A percentile compares a stretch with the other conserved stretches of the same genome.
These are phyloP conservation scores for Pyrgilauda ruficollis DNA, from an alignment of 2,113 vertebrate genomes.

Conservation along the genomic window DNA sequence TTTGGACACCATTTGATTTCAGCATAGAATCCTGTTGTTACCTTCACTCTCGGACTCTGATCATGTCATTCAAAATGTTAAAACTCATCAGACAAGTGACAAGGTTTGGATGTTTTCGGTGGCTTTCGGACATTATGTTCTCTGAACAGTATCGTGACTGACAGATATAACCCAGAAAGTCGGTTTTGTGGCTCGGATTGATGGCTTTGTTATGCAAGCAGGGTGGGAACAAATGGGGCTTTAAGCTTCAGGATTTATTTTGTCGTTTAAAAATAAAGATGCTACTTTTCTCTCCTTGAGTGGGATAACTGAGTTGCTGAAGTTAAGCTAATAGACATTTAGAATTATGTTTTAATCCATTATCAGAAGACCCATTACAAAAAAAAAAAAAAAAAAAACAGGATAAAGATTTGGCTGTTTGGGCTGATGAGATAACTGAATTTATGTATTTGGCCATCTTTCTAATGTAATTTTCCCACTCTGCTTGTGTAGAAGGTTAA, in stretches of 20 bases:
- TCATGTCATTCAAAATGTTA: neutral
- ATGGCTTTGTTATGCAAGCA: slow-evolving; percentile 59
- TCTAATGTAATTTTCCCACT: slow-evolving; percentile 50
- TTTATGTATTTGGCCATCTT: neutral
- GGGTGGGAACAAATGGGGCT: slow-evolving; percentile 55
- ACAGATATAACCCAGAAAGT: slow-evolving; percentile 55
- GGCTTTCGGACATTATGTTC: slow-evolving; percentile 62
- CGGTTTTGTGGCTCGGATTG: slow-evolving; percentile 51
- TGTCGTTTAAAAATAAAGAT: slow-evolving; percentile 1
- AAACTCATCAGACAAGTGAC: neutral
- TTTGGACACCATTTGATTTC: neutral
- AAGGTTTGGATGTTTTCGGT: slow-evolving; percentile 57
- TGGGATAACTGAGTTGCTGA: neutral
- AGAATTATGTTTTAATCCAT: neutral
- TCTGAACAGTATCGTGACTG: slow-evolving; percentile 50
- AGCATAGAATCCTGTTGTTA: neutral
- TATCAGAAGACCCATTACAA: neutral
- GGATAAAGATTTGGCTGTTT: neutral
- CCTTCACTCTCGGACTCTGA: slow-evolving; percentile 13
- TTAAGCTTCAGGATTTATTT: neutral
- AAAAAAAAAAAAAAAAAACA: neutral
- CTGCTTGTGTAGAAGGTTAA: slow-evolving; percentile 60
- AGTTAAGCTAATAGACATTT: neutral
- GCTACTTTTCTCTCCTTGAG: neutral
- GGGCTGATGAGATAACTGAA: neutral